A percentile compares a stretch with the other conserved stretches of the same genome.
Evolutionary conservation across 2,797 vertebrate genomes (phyloP).

Genomic region (Cuniculus paca): DNA sequence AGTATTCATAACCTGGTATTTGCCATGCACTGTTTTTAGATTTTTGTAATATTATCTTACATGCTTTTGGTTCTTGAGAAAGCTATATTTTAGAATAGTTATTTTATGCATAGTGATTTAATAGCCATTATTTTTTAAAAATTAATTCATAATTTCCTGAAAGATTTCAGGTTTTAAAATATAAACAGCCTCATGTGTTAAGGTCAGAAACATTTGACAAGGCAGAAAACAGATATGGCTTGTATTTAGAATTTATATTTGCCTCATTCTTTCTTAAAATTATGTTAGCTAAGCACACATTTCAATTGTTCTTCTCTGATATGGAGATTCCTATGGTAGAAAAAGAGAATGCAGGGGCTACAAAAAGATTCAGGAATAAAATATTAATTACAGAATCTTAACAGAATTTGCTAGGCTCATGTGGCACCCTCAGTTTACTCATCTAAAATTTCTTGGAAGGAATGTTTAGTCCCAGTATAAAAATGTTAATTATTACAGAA

Average conservation of each 20-base stretch:
- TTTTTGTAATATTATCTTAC: conserved; percentile 30
- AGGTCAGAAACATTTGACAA: conserved; percentile 42
- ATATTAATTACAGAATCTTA: not conserved
- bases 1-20: conserved; percentile 35
- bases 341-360: not conserved
- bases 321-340: not conserved
- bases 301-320: not conserved
- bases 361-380: not conserved
- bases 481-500: not conserved
- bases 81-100: conserved; percentile 9
- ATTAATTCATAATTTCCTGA: conserved; percentile 45
- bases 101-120: conserved; percentile 11
- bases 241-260: conserved; percentile 34
- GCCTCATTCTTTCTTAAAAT: conserved; percentile 30
- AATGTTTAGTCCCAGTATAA: not conserved
- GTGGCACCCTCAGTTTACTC: not conserved
- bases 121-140: conserved; percentile 19
- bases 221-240: not conserved
- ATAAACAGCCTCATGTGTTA: not conserved
- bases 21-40: not conserved
- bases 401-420: not conserved
- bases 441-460: not conserved
- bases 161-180: conserved; percentile 47
- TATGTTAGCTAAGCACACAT: not conserved
- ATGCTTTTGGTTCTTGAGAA: conserved; percentile 7